Evolutionary conservation across 2,113 vertebrate genomes (phyloP).

Genomic region (Reinhardtius hippoglossoides): DNA sequence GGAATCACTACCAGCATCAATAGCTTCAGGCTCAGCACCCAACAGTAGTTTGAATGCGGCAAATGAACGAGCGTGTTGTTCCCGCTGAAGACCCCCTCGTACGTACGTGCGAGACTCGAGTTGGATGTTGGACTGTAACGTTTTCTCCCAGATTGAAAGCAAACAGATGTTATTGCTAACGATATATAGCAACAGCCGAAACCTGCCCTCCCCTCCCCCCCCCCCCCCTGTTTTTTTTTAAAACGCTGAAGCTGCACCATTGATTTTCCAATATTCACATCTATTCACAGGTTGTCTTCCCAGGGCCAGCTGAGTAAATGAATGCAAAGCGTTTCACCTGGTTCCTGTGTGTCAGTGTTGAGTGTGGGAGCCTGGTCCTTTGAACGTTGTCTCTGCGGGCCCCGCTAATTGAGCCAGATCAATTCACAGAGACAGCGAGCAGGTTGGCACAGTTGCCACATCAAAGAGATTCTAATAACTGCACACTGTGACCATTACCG

Average conservation of each 20-base stretch:
- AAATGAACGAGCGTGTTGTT: too few species aligned
- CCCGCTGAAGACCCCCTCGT: too few species aligned
- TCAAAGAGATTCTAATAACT: conserved; percentile 83
- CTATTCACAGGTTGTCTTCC: conserved; percentile 64
- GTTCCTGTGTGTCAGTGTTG: conserved; percentile 62
- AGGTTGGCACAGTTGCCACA: conserved; percentile 80
- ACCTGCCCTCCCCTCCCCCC: too few species aligned
- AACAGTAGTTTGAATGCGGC: too few species aligned
- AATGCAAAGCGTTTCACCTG: conserved; percentile 77
- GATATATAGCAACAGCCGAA: too few species aligned
- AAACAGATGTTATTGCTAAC: too few species aligned
- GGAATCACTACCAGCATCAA: too few species aligned
- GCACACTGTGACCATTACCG: conserved; percentile 77
- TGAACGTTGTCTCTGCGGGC: conserved; percentile 69
- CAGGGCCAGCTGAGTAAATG: conserved; percentile 62
- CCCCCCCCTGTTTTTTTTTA: neutral
- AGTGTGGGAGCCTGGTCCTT: conserved; percentile 61
- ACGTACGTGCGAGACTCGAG: too few species aligned
- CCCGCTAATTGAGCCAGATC: conserved; percentile 79
- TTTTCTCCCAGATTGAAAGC: too few species aligned
- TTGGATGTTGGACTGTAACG: too few species aligned
- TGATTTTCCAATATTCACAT: conserved; percentile 68
- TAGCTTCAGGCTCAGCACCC: too few species aligned
- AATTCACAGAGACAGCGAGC: conserved; percentile 74
- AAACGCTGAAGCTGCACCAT: conserved; percentile 39